Base-by-base conservation (phyloP, 1,140 invertebrate species). In the Centruroides sculpturatus region DNA sequence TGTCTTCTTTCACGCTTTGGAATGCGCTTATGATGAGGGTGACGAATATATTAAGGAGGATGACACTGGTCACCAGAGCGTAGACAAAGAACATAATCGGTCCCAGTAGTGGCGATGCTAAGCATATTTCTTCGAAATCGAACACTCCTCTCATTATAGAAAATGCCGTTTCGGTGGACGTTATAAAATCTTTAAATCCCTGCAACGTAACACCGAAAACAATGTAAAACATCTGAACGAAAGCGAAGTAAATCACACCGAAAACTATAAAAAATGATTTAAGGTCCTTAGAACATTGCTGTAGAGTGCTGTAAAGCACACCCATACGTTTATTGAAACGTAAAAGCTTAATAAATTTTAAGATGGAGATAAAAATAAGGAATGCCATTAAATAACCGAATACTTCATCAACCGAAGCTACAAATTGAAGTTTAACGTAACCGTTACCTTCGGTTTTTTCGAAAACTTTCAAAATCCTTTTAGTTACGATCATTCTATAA, bases 31-130 rank as follows among this genome's bases (percentile, higher is more conserved):
- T 77, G 46, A 81, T 74, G 60, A 81, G 79, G 1, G 78, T 79
- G 12, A 81, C 69, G 67, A 81, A 78, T 68, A 81, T 78, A 67
- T 81, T 81, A 59, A 81, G 71, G 23, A 81, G 70, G 53, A 81
- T 73, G 60, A 80, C 79, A 10, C 73, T 76, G 54, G 77, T 74
- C 5, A 74, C 68, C 0, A 81, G 64, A 48, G 79, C 74, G 66
- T 78, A 81, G 34, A 76, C 58, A 66, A 80, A 78, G 64, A 81
- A 77, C 13, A 78, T 71, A 5, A 80, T 47, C 49, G 79, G 77
- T 1, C 76, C 77, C 8, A 78, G 66, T 6, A 78, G 56, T 6
- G 75, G 74, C 36, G 71, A 68, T 5, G 73, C 73, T 36, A 69
- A 67, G 52, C 71, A 68, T 69, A 80, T 76, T 4, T 69, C 71